Evolutionary conservation across 2,113 vertebrate species (phyloP).

Genomic region (Forbesichthys agassizii): DNA sequence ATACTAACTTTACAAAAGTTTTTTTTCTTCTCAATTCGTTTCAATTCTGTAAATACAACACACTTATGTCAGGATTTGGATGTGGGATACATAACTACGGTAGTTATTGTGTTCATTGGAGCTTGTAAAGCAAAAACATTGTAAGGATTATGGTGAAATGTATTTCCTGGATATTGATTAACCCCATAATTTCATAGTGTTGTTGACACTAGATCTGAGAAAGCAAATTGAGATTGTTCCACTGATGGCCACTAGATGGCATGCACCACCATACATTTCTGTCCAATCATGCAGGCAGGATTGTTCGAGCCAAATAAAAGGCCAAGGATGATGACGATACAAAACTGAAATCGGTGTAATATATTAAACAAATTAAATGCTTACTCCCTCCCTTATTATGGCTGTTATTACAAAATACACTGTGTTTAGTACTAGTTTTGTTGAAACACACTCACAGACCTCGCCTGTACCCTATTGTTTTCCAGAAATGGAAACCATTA

Average conservation of each 20-base stretch:
- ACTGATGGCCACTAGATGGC: constrained; percentile 16
- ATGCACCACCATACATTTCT: neutral
- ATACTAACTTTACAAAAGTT: too few species aligned
- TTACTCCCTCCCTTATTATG: neutral
- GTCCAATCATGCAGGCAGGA: neutral
- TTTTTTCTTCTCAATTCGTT: neutral
- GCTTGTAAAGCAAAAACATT: too few species aligned
- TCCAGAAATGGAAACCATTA: constrained; percentile 9
- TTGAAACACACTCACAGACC: constrained; percentile 11
- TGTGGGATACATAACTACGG: neutral
- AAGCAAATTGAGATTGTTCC: neutral
- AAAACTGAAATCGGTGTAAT: too few species aligned
- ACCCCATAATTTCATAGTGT: too few species aligned
- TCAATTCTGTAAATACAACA: neutral
- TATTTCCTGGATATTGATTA: neutral
- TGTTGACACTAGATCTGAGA: neutral
- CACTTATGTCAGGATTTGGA: neutral
- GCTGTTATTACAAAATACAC: neutral
- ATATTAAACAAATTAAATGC: neutral
- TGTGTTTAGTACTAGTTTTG: neutral
- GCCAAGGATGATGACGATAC: neutral
- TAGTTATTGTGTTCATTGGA: neutral
- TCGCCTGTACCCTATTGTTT: neutral
- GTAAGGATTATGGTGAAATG: too few species aligned
- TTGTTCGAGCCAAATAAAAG: too few species aligned